Conservation (phyloP, 37 sponge, comb jelly and placozoan genomes). For the Cliona cf. orientalis region DNA sequence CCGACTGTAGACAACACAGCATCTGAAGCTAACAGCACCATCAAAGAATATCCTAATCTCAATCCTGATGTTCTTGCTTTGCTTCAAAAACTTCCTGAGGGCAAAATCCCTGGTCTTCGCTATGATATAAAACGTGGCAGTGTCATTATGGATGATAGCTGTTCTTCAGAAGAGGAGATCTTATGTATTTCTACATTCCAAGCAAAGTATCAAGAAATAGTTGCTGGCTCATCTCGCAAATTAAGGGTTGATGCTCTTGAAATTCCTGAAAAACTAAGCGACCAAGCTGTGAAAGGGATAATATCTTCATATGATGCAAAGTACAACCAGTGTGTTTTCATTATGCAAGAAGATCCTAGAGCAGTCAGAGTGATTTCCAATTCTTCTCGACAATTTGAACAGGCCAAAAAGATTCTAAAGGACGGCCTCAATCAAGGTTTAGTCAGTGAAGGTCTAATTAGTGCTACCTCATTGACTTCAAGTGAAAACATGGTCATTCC, state of each 20-base stretch:
- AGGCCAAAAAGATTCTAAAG: conserved; percentile 28
- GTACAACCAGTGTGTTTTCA: conserved; percentile 20
- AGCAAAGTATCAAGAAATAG: conserved; percentile 4
- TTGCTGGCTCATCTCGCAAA: not conserved
- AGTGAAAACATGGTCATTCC: not conserved
- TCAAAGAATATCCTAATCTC: not conserved
- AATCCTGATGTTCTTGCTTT: conserved; percentile 11
- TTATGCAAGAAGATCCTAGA: not conserved
- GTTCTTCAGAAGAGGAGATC: not conserved
- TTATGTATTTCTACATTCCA: conserved; percentile 9
- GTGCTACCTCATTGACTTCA: not conserved
- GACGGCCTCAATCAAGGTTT: not conserved
- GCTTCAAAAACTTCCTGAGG: conserved; percentile 9
- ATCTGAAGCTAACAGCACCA: no score
- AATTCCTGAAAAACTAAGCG: not conserved
- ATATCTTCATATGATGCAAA: not conserved
- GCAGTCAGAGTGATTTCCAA: conserved; percentile 25
- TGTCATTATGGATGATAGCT: not conserved
- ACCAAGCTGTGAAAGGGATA: not conserved
- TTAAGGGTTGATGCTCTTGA: not conserved
- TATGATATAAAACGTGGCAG: not conserved
- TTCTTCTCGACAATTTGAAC: conserved; percentile 51
- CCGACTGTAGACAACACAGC: no score
- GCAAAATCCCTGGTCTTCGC: conserved; percentile 2
- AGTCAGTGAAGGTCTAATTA: not conserved